These are phyloP conservation scores for Sminthurides bifidus DNA, from an alignment of 1,140 invertebrate genomes.

Conservation along the genomic window DNA sequence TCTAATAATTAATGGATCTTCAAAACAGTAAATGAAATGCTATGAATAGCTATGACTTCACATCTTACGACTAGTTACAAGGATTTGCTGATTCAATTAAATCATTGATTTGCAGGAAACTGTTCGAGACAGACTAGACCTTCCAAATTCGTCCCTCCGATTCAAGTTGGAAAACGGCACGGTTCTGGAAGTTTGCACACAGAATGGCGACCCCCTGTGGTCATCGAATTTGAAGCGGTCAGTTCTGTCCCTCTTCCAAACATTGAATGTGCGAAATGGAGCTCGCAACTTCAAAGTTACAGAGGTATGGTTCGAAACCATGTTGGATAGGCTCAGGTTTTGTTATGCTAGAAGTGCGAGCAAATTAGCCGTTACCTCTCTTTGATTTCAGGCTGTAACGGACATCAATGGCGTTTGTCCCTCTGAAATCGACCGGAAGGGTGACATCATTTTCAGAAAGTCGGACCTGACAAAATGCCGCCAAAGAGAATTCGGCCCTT, in stretches of 20 bases:
- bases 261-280: neutral
- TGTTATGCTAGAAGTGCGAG: no score
- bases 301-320: neutral
- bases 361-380: no score
- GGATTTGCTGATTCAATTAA: no score
- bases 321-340: no score
- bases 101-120: no score
- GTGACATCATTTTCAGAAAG: neutral
- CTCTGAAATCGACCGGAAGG: neutral
- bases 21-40: no score
- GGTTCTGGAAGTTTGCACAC: neutral
- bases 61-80: no score
- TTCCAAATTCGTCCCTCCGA: neutral
- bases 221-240: neutral
- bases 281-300: neutral
- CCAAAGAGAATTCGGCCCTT: neutral
- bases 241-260: neutral
- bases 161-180: neutral
- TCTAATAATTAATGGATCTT: no score
- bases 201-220: neutral
- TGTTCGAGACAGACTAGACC: neutral
- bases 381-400: no score
- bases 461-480: neutral
- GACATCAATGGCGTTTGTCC: neutral
- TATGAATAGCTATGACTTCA: no score